Evolutionary conservation across 2,888 invertebrate genomes (phyloP), one percentile per base, ranked within the genome.

Genomic region (Sarcophaga rosellei): DNA sequence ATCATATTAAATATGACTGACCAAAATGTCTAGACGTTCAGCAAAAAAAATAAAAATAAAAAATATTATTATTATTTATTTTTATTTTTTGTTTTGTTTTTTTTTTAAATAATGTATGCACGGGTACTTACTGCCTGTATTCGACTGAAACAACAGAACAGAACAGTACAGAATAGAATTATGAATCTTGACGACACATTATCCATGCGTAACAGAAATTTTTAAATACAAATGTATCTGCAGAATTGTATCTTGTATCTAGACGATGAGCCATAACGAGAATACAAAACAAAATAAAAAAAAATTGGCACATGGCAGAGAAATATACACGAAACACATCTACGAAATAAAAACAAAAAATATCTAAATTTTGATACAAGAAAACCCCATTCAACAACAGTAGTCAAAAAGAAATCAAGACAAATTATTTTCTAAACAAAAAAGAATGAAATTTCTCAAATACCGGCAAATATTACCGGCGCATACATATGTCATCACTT

Each of bases 1-100:
- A 79, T 53, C 66, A 65, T 75, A 79, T 79, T 65, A 53, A 69
- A 75, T 74, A 78, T 78, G n/a, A 75, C 23, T 81, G 77, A 74
- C 74, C 74, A 70, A 84, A 76, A 78, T 70, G 86, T 86, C 86
- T 86, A 86, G 85, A 85, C 85, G 44, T 5, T 47, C 17, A 61
- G 20, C n/a, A n/a, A 73, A 61, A 25, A 77, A 21, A 73, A 65
- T 21, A 63, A 45, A 77, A 63, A n/a, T n/a, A n/a, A n/a, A 44
- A 53, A 17, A 47, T 62, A 25, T 53, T 5, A 35, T 21, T 21
- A 23, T 47, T 47, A 20, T 12, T 47, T 20, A 44, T 57, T 53
- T 53, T 53, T 53, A 4, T 0, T 35, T 35, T 0, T 35, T 10
- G 2, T 35, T 35, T 35, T 35, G 5, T 5, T 35, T 6, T 6